Percentiles rank a stretch among this genome's conserved stretches.
Conservation (phyloP, 2,113 vertebrate genomes). For the Chaetura pelagica region DNA sequence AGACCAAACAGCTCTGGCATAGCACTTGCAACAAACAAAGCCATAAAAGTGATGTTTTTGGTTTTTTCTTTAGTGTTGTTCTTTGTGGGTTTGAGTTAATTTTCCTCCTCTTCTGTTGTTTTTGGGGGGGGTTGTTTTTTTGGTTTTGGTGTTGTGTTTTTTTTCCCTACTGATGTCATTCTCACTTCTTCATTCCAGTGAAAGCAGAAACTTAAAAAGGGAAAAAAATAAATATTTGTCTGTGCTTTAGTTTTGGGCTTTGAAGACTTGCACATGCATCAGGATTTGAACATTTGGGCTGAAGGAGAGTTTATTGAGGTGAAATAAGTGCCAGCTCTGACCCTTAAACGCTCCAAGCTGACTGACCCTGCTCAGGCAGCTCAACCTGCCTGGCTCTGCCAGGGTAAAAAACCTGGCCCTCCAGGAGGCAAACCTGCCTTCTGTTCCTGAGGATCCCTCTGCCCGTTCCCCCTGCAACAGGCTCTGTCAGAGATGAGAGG, state of each 20-base stretch:
- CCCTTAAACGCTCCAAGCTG: background rate
- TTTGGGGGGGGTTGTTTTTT: too few species aligned
- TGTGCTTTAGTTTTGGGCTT: background rate
- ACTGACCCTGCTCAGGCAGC: background rate
- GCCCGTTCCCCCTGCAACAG: background rate
- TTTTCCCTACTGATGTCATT: background rate
- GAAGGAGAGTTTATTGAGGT: background rate
- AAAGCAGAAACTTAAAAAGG: background rate
- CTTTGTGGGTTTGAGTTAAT: background rate
- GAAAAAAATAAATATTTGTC: background rate
- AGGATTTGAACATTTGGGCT: background rate
- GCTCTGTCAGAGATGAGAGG: background rate
- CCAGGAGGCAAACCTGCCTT: background rate
- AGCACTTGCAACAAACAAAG: background rate
- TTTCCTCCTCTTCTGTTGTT: background rate
- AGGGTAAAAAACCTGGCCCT: rapidly evolving
- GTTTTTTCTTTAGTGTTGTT: background rate
- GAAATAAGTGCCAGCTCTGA: background rate
- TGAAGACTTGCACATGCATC: background rate
- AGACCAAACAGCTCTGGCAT: rapidly evolving
- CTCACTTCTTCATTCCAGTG: background rate
- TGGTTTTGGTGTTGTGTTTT: background rate
- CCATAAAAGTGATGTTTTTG: background rate
- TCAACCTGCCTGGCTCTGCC: background rate
- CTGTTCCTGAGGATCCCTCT: background rate